These are phyloP conservation scores for Drosophila maculinotata DNA, from an alignment of 2,888 invertebrate genomes.

Conservation along the genomic window DNA sequence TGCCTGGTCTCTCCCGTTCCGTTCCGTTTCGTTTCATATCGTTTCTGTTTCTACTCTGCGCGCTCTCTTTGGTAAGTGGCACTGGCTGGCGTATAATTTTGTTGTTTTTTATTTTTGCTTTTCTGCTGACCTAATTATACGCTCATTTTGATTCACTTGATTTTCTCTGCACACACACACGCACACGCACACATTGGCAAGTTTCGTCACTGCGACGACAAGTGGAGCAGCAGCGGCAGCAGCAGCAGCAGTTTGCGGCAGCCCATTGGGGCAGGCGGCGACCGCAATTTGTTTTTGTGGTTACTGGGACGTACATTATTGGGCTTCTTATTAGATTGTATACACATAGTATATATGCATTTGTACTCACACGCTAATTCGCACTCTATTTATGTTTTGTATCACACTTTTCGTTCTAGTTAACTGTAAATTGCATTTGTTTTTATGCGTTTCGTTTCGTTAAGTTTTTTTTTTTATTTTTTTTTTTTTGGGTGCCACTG, in stretches of 20 bases:
- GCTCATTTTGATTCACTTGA: conserved; percentile 82
- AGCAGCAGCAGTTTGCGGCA: conserved; percentile 51
- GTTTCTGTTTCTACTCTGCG: conserved; percentile 38
- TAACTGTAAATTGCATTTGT: conserved; percentile 51
- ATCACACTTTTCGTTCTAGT: conserved; percentile 60
- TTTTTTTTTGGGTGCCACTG: conserved; percentile 11
- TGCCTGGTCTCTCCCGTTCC: conserved; percentile 30
- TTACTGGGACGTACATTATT: conserved; percentile 75
- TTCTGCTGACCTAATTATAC: conserved; percentile 83
- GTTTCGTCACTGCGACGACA: conserved; percentile 81
- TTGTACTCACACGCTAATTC: conserved; percentile 54
- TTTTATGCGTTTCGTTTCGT: conserved; percentile 23
- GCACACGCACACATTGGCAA: conserved; percentile 34
- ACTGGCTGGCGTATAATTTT: conserved; percentile 68
- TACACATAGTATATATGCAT: conserved; percentile 7
- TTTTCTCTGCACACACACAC: conserved; percentile 75
- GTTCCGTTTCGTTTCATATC: conserved; percentile 37
- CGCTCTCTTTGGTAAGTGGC: conserved; percentile 79
- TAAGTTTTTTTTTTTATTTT: conserved; percentile 6
- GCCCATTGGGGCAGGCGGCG: conserved; percentile 69
- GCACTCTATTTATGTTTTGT: conserved; percentile 59
- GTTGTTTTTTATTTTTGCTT: conserved; percentile 66
- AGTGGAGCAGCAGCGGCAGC: conserved; percentile 72
- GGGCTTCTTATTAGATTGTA: conserved; percentile 52
- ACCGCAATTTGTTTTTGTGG: conserved; percentile 73